Evolutionary conservation across 2,888 invertebrate genomes (phyloP).

Genomic region (Leptura quadrifasciata): DNA sequence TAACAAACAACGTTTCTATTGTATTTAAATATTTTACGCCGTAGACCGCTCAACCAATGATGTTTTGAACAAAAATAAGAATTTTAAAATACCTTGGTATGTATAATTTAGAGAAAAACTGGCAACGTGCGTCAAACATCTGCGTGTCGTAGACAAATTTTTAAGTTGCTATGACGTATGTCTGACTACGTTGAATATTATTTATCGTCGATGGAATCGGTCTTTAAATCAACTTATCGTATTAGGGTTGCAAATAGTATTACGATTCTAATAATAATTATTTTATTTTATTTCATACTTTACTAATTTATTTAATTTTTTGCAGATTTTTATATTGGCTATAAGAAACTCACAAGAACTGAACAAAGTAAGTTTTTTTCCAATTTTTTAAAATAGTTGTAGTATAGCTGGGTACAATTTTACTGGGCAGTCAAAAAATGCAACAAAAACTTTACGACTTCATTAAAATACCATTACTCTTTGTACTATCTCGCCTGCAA

Average conservation of each 20-base stretch:
- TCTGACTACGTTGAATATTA: background rate
- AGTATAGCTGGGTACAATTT: too few species aligned
- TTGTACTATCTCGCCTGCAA: too few species aligned
- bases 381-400: too few species aligned
- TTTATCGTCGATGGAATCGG: background rate
- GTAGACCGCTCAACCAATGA: background rate
- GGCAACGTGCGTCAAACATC: slow-evolving; percentile 4
- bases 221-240: background rate
- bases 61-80: slow-evolving; percentile 16
- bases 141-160: slow-evolving; percentile 5
- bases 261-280: too few species aligned
- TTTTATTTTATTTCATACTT: background rate
- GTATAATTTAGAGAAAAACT: background rate
- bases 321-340: slow-evolving; percentile 60
- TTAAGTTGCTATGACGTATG: background rate
- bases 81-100: slow-evolving; percentile 15
- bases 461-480: too few species aligned
- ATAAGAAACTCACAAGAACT: slow-evolving; percentile 61
- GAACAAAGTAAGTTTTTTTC: slow-evolving; percentile 54
- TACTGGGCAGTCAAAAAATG: too few species aligned
- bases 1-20: background rate
- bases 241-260: background rate
- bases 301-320: slow-evolving; percentile 40
- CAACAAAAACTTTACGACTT: too few species aligned
- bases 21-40: slow-evolving; percentile 11